These are phyloP conservation scores for Grammomys surdaster DNA, from an alignment of 2,113 vertebrate genomes.

Conservation along the genomic window DNA sequence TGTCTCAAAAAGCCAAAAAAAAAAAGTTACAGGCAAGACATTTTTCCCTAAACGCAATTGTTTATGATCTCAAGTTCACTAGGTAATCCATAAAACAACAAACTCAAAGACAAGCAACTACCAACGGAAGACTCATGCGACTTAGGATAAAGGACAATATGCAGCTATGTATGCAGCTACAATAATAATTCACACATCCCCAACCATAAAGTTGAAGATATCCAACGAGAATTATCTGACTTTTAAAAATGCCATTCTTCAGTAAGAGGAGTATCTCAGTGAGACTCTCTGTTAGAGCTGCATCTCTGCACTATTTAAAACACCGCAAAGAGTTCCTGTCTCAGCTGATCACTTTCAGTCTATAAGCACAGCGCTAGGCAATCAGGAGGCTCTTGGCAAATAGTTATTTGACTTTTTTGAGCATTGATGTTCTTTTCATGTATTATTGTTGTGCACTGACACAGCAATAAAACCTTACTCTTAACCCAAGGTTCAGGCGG, in stretches of 20 bases:
- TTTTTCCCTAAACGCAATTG: neutral
- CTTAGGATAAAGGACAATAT: neutral
- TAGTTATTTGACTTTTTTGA: neutral
- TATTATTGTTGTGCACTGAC: neutral
- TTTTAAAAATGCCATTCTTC: neutral
- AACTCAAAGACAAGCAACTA: neutral
- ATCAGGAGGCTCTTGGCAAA: neutral
- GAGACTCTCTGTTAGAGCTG: neutral
- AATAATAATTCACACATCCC: neutral
- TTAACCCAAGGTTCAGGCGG: neutral
- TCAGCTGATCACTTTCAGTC: neutral
- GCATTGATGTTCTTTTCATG: neutral
- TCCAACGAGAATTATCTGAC: neutral
- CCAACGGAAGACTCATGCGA: neutral
- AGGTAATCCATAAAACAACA: constrained; percentile 14
- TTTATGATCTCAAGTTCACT: neutral
- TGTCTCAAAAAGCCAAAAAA: too few relatives aligned
- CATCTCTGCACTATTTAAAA: neutral
- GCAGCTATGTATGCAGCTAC: neutral
- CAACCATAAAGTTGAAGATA: neutral
- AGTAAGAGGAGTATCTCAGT: neutral
- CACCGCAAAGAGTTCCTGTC: neutral
- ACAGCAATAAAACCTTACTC: neutral
- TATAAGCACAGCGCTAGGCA: neutral
- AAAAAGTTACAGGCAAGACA: neutral